Percentiles rank a stretch among this genome's conserved stretches.
Conservation (phyloP, 2,113 vertebrate genomes). For the mouse (Mus musculus) region GRCm39 chr1:133811001-133811500, state of each 20-base stretch:
- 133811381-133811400: not conserved
- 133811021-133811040: not conserved
- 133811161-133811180: accelerated
- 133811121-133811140: too few species aligned
- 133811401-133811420: not conserved
- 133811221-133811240: not conserved
- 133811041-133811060: not conserved
- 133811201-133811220: not conserved
- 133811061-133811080: too few species aligned
- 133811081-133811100: accelerated
- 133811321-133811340: not conserved
- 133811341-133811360: not conserved
- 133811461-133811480: not conserved
- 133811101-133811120: not conserved
- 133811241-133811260: not conserved
- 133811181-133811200: too few species aligned
- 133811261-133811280: not conserved
- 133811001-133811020: accelerated
- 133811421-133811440: not conserved
- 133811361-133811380: not conserved
- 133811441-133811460: accelerated
- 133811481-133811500: not conserved
- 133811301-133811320: not conserved
- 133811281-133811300: not conserved
- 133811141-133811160: not conserved